These are phyloP conservation scores for Xestoiulus laeticollis DNA, from an alignment of 2,888 invertebrate species.

Conservation along the genomic window DNA sequence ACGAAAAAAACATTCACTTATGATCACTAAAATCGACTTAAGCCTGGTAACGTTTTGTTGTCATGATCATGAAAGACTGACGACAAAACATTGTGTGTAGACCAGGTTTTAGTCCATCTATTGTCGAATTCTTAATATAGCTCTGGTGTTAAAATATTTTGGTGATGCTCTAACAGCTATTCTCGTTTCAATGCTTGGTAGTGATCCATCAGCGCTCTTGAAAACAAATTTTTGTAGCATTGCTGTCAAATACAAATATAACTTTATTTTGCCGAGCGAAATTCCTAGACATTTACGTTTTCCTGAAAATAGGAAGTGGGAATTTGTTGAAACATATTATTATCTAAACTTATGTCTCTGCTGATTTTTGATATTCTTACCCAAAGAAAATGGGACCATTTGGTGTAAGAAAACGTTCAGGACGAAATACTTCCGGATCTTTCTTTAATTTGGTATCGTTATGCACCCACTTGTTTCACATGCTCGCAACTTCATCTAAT, in stretches of 20 bases:
- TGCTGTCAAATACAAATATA: conserved; percentile 51
- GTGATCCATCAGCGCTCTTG: neutral
- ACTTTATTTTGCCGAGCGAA: conserved; percentile 40
- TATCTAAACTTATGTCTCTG: too few species aligned
- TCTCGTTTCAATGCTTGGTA: neutral
- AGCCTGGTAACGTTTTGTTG: too few species aligned
- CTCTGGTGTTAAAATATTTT: neutral
- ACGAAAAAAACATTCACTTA: too few species aligned
- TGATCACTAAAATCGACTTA: too few species aligned
- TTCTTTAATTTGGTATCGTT: conserved; percentile 49
- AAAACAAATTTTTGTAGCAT: conserved; percentile 48
- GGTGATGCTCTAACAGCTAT: neutral
- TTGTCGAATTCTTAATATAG: neutral
- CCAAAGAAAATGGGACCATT: conserved; percentile 54
- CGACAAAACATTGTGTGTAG: too few species aligned
- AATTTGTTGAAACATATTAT: too few species aligned
- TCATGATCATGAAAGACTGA: too few species aligned
- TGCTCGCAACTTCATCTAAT: conserved; percentile 45
- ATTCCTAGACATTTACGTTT: conserved; percentile 48
- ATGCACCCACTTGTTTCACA: too few species aligned
- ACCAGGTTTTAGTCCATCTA: too few species aligned
- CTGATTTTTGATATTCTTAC: too few species aligned
- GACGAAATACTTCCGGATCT: conserved; percentile 52
- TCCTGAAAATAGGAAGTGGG: too few species aligned
- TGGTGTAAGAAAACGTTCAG: conserved; percentile 53